Evolutionary conservation across 2,113 vertebrate species (phyloP), one percentile per base, ranked within the genome.

Genomic region (Choloepus hoffmanni): DNA sequence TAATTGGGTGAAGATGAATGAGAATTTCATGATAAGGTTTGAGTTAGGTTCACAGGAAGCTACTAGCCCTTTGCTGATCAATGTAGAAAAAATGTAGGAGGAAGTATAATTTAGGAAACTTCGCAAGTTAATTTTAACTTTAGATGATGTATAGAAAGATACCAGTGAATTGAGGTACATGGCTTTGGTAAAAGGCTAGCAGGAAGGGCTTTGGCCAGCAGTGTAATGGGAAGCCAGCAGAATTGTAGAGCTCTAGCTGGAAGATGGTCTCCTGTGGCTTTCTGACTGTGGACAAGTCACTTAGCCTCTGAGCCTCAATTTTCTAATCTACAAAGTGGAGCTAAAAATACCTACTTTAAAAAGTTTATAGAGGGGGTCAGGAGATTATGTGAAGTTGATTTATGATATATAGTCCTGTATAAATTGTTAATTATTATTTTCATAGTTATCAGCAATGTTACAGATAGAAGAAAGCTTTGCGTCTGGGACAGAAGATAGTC

Each of bases 121-220:
- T 70, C 36, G 4, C 30, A 84, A 84, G 53, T 92, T 84, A 48
- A 50, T 62, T 92, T 83, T 95, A 62, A 70, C 21, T 85, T 55
- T 30, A 28, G 24, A 21, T 70, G 26, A 26, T 85, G 43, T 45
- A 72, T 21, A 23, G 43, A 16, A 70, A 62, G 50, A 63, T 7
- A 28, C 26, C 23, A 28, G 12, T 82, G 68, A 70, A 78, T 15
- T 72, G 53, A 85, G 65, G 55, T 79, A 30, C 28, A 63, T 26
- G 43, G 85, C 26, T 88, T 16, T 60, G 40, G 14, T 48, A 72
- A 60, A 70, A 77, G 43, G 7, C 79, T 79, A 7, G n/a, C 8
- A n/a, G 94, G 40, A 28, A 43, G 50, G n/a, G 26, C 78, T n/a
- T 53, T 24, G 19, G 40, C n/a, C 9, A 15, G 30, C 33, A 18